Percentiles rank a stretch among this genome's conserved stretches.
These are phyloP conservation scores for Equus przewalskii DNA, from an alignment of 2,113 vertebrate species.

Conservation along the genomic window DNA sequence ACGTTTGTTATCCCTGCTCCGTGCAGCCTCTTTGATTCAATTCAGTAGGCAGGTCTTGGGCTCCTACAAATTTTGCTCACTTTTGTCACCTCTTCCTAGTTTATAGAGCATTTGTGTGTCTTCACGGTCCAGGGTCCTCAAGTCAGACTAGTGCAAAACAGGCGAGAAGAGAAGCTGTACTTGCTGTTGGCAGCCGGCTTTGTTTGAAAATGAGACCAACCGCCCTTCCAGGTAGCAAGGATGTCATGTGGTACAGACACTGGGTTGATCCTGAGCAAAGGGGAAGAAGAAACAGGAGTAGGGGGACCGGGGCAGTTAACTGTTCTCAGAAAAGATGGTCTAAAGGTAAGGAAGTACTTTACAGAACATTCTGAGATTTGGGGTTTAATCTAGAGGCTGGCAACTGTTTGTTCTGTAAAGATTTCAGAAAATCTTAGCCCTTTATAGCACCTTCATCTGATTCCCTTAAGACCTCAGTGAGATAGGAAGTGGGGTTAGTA, in stretches of 20 bases:
- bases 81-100: background rate
- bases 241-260: background rate
- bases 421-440: background rate
- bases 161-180: background rate
- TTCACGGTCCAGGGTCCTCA: rapidly evolving
- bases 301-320: background rate
- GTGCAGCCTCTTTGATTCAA: background rate
- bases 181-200: background rate
- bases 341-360: background rate
- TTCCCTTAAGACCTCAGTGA: background rate
- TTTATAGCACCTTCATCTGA: background rate
- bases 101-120: background rate
- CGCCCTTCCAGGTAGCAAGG: background rate
- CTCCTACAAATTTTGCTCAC: background rate
- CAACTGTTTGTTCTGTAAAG: background rate
- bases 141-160: background rate
- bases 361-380: background rate
- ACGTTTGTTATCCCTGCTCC: no score
- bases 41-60: no score
- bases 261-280: background rate
- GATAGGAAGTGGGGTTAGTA: background rate
- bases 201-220: background rate
- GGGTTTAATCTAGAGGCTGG: background rate
- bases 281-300: no score
- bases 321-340: background rate